Evolutionary conservation across 2,888 invertebrate genomes (phyloP).

Genomic region (Athetis lepigone): DNA sequence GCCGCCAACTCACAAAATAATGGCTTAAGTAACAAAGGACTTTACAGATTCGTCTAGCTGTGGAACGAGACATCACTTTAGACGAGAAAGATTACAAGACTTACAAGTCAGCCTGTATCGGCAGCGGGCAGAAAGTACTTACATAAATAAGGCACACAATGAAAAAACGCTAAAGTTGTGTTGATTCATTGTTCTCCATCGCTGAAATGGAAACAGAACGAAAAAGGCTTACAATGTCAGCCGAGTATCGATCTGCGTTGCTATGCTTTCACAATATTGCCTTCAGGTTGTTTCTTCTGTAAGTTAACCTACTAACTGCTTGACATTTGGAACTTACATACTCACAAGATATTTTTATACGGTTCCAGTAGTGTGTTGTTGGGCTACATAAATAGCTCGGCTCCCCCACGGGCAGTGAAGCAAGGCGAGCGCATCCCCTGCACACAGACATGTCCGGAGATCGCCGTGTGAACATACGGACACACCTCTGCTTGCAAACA

Average conservation of each 20-base stretch:
- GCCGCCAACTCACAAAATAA: no score
- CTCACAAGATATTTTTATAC: conserved; percentile 14
- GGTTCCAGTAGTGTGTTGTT: conserved; percentile 14
- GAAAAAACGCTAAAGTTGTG: background rate
- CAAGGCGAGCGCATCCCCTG: conserved; percentile 34
- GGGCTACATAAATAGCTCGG: conserved; percentile 30
- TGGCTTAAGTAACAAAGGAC: background rate
- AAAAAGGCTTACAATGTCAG: conserved; percentile 6
- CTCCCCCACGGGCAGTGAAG: conserved; percentile 28
- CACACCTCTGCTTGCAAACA: background rate
- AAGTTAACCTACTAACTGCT: background rate
- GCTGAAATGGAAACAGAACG: conserved; percentile 13
- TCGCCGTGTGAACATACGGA: no score
- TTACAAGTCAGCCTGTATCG: background rate
- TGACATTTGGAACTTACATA: background rate
- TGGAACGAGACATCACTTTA: background rate
- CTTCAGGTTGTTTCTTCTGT: background rate
- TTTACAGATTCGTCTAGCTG: background rate
- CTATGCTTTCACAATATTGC: background rate
- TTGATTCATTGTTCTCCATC: background rate
- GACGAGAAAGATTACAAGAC: no score
- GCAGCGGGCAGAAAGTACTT: background rate
- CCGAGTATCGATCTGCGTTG: background rate
- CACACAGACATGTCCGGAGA: conserved; percentile 21
- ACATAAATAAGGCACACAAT: background rate